A percentile compares a stretch with the other conserved stretches of the same genome.
Conservation (phyloP, 2,888 invertebrate species). For the Drosophila lutescens region DNA sequence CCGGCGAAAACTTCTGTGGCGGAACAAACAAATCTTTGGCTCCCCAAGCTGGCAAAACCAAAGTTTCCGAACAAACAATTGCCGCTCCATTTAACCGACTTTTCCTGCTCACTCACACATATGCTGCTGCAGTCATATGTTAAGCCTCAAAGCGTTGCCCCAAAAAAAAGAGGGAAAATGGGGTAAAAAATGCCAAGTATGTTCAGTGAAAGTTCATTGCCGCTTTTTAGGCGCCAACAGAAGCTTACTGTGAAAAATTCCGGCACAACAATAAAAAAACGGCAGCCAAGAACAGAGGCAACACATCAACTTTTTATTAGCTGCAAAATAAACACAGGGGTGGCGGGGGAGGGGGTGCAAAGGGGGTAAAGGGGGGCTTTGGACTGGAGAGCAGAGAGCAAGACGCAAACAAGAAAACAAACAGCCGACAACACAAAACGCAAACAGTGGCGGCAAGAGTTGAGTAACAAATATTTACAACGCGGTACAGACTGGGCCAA, state of each 20-base stretch:
- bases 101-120: conserved; percentile 29
- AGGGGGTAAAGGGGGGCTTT: not conserved
- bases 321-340: conserved; percentile 64
- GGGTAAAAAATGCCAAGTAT: conserved; percentile 32
- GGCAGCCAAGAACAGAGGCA: conserved; percentile 43
- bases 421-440: conserved; percentile 59
- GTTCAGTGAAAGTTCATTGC: conserved; percentile 50
- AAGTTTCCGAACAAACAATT: conserved; percentile 45
- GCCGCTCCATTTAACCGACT: conserved; percentile 46
- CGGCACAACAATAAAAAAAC: conserved; percentile 10
- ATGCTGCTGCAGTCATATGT: conserved; percentile 44
- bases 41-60: conserved; percentile 38
- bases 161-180: conserved; percentile 1
- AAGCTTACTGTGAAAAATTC: conserved; percentile 38
- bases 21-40: conserved; percentile 38
- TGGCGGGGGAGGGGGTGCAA: not conserved
- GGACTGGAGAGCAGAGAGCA: conserved; percentile 12
- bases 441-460: conserved; percentile 74
- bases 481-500: conserved; percentile 42
- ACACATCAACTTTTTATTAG: conserved; percentile 75
- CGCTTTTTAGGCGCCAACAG: conserved; percentile 47
- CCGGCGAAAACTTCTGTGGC: conserved; percentile 13
- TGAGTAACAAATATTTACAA: conserved; percentile 77
- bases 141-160: conserved; percentile 32
- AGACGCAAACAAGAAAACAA: conserved; percentile 62